A percentile compares a stretch with the other conserved stretches of the same genome.
Conservation (phyloP, 30 jellyfish, hydroid and myxozoan species). For the Catostylus mosaicus region DNA sequence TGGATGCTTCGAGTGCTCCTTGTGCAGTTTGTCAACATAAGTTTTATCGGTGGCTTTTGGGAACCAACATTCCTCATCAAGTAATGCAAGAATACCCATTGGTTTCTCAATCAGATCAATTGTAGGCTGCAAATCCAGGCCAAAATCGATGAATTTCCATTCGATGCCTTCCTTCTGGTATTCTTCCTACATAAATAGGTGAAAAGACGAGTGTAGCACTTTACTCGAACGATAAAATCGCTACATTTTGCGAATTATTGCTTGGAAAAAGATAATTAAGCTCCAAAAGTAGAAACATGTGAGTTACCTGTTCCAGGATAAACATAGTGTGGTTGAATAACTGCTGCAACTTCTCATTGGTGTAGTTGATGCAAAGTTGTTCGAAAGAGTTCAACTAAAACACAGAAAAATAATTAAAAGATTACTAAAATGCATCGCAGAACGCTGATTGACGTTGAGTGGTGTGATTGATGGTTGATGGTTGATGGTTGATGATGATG, state of each 20-base stretch:
- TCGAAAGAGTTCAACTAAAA: slow-evolving; percentile 95
- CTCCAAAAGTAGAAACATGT: too few species aligned
- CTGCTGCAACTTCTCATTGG: slow-evolving; percentile 98
- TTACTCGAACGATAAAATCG: too few species aligned
- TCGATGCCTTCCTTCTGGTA: slow-evolving; percentile 99
- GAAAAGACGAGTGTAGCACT: too few species aligned
- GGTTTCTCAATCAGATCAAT: slow-evolving; percentile 99
- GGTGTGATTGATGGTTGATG: too few species aligned
- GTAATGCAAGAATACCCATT: slow-evolving; percentile 95
- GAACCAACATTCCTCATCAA: slow-evolving; percentile 99
- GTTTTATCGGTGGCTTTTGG: slow-evolving; percentile 99
- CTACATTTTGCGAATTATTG: too few species aligned
- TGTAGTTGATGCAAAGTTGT: slow-evolving; percentile 99
- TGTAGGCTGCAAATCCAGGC: slow-evolving; percentile 99
- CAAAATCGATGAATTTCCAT: slow-evolving; percentile 99
- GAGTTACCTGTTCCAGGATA: slow-evolving; percentile 95
- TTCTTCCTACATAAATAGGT: slow-evolving; percentile 73
- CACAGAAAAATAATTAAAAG: not conserved
- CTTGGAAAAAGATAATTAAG: too few species aligned
- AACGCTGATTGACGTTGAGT: too few species aligned
- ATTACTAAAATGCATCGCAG: too few species aligned
- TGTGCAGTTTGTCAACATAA: slow-evolving; percentile 89
- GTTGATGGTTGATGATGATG: too few species aligned
- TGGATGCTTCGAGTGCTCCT: slow-evolving; percentile 93
- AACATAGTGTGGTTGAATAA: slow-evolving; percentile 99